Base-by-base conservation (phyloP, 2,113 vertebrate species). In the Pedetes capensis region DNA sequence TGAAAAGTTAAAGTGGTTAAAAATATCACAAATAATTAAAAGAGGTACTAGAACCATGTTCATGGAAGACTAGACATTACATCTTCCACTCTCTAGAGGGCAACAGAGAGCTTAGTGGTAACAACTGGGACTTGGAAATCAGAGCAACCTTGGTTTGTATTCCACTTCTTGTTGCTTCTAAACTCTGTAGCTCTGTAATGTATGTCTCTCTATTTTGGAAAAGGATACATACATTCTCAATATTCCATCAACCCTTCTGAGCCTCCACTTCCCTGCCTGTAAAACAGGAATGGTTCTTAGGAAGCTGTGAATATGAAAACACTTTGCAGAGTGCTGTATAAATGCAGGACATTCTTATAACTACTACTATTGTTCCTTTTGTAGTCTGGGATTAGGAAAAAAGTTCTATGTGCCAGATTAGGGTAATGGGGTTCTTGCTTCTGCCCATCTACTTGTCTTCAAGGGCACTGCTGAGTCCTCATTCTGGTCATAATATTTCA, bases 21-120 rank as follows among this genome's bases (percentile, higher is more conserved):
- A 75, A 34, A 74, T 37, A 74, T 13, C 55, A 10, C 76, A 55
- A 91, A 51, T 61, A 53, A 57, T 34, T 49, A 69, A 89, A 55
- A 87, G 74, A 68, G 51, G 74, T 53, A 83, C 89, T n/a, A n/a
- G n/a, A n/a, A n/a, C n/a, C 34, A 89, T 89, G 22, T 82, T 91
- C 89, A 89, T 71, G 80, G 69, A 96, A 96, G 39, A 66, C 20
- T 63, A 68, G 79, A 57, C 4, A 59, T 6, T 18, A 53, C 7
- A 55, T 44, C 51, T 49, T 57, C 44, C 18, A 90, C 17, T 37
- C 74, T 32, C 47, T 68, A n/a, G 14, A 37, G 37, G 37, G 23
- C 42, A 42, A 69, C 0, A 68, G 44, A 78, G 55, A 80, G 34
- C 71, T 75, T 68, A 29, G 72, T 13, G 51, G 22, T 37, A 89